Conservation (phyloP, 2,113 vertebrate genomes). For the Nerophis lumbriciformis region DNA sequence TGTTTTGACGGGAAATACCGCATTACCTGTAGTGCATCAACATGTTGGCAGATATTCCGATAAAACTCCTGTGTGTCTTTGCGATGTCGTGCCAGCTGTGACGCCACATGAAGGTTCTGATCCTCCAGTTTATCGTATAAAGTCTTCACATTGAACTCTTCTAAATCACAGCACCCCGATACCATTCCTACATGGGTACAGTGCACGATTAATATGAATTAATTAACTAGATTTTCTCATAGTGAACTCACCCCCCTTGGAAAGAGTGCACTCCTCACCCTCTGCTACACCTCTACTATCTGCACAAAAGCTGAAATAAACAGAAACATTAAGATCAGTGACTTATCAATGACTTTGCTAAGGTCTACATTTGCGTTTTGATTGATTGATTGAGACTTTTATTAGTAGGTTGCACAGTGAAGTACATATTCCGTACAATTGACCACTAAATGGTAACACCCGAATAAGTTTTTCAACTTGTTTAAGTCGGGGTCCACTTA, state of each 20-base stretch:
- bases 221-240: background rate
- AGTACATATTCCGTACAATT: too few relatives aligned
- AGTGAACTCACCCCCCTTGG: constrained; percentile 58
- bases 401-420: too few relatives aligned
- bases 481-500: too few relatives aligned
- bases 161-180: constrained; percentile 57
- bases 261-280: constrained; percentile 67
- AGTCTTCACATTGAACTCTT: constrained; percentile 87
- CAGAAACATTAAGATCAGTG: background rate
- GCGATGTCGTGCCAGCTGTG: constrained; percentile 84
- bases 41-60: constrained; percentile 70
- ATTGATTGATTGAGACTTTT: too few relatives aligned
- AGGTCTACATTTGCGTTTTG: too few relatives aligned
- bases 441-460: too few relatives aligned
- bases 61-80: constrained; percentile 80
- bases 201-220: background rate
- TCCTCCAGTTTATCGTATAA: constrained; percentile 92
- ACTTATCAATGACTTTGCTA: background rate
- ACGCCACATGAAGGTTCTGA: constrained; percentile 84
- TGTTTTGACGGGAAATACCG: too few relatives aligned
- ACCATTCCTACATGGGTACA: constrained; percentile 51
- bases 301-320: constrained; percentile 28
- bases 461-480: too few relatives aligned
- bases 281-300: constrained; percentile 64
- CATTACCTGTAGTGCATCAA: constrained; percentile 76